A percentile compares a stretch with the other conserved stretches of the same genome.
These are phyloP conservation scores for Lontra canadensis DNA, from an alignment of 2,113 vertebrate genomes.

Conservation along the genomic window DNA sequence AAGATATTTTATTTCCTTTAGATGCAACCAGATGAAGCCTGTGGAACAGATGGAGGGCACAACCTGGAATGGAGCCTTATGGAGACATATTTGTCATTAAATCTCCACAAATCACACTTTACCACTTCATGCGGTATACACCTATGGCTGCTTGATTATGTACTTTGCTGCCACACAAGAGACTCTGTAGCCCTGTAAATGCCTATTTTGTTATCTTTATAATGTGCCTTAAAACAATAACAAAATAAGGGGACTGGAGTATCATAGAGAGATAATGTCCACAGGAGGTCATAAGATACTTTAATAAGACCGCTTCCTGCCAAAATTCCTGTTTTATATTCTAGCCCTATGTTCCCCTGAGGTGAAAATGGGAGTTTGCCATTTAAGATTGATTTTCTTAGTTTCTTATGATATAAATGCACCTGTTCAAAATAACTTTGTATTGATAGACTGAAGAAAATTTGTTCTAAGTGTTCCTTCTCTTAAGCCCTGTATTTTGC, in stretches of 20 bases:
- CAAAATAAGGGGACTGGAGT: background rate
- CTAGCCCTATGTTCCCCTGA: slow-evolving; percentile 64
- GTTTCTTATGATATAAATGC: slow-evolving; percentile 82
- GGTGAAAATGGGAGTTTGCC: slow-evolving; percentile 69
- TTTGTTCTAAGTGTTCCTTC: slow-evolving; percentile 56
- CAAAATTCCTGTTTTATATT: slow-evolving; percentile 79
- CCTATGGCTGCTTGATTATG: slow-evolving; percentile 63
- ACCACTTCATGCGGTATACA: slow-evolving; percentile 45
- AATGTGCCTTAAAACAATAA: slow-evolving; percentile 52
- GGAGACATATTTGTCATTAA: slow-evolving; percentile 67
- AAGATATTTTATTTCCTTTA: slow-evolving; percentile 53
- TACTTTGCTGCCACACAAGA: background rate
- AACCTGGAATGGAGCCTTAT: slow-evolving; percentile 56
- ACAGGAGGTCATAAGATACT: background rate
- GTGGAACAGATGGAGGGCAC: slow-evolving; percentile 76
- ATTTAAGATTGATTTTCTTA: slow-evolving; percentile 79
- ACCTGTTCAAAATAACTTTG: slow-evolving; percentile 81
- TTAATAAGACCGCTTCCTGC: slow-evolving; percentile 65
- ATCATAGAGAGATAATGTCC: background rate
- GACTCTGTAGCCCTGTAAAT: slow-evolving; percentile 14
- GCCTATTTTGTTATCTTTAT: slow-evolving; percentile 8
- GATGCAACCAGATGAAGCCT: slow-evolving; percentile 57
- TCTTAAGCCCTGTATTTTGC: slow-evolving; percentile 58
- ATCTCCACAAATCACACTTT: slow-evolving; percentile 73
- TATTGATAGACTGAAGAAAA: slow-evolving; percentile 64